Conservation (phyloP, 1,140 invertebrate species). For the Theocolax elegans region DNA sequence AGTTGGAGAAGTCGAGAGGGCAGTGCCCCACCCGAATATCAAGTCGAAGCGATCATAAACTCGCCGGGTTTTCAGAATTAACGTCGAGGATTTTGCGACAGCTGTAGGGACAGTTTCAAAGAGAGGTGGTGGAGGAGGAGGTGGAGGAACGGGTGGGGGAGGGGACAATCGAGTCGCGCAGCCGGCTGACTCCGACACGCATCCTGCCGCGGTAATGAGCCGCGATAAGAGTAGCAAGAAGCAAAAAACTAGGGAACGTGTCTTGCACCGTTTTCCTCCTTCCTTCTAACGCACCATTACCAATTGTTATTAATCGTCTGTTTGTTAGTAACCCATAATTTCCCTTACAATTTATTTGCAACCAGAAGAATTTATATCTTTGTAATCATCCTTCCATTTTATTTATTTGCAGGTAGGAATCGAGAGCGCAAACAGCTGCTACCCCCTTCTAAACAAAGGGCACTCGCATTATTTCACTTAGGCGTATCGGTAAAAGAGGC, state of each 20-base stretch:
- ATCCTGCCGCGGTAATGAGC: slow-evolving; percentile 7
- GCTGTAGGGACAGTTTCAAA: slow-evolving; percentile 5
- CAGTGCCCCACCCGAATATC: no score
- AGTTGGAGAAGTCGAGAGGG: no score
- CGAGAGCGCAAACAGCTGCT: no score
- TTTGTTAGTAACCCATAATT: neutral
- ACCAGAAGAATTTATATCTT: no score
- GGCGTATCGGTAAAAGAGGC: neutral
- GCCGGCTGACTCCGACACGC: neutral
- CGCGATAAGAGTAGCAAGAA: neutral
- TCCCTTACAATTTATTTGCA: no score
- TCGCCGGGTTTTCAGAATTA: no score
- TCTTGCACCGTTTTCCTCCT: neutral
- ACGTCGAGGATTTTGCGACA: no score
- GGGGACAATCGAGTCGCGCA: neutral
- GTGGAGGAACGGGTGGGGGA: no score
- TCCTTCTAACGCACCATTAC: neutral
- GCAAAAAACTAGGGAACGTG: neutral
- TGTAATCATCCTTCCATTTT: no score
- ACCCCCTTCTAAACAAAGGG: no score
- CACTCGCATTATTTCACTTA: neutral
- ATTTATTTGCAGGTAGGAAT: no score
- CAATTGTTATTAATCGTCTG: slow-evolving; percentile 8
- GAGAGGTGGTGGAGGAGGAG: neutral
- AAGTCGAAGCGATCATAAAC: no score